Evolutionary conservation across 2,888 invertebrate genomes (phyloP), one percentile per base, ranked within the genome.

Genomic region (Achlya flavicornis): DNA sequence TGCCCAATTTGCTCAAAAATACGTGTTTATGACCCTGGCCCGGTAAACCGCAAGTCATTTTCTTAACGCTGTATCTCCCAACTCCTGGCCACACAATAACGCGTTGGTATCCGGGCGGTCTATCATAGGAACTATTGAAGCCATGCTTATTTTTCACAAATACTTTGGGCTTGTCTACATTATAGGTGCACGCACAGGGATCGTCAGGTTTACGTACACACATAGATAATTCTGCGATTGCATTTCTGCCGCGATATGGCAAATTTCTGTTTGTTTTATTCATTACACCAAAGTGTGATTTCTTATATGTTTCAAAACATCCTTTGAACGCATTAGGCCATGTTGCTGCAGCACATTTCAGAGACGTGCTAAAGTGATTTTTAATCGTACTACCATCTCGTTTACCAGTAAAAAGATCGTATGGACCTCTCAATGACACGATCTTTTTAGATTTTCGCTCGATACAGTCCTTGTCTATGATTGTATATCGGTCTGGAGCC

Each of bases 131-230:
- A 66, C 90, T 92, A 70, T 92, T 90, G 64, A 93, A 93, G 0
- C 84, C 87, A 7, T 70, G 63, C 62, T 74, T 84, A 68, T 86
- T 79, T 66, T 88, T 74, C 46, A 72, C 76, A 63, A 90, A 89
- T 3, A 72, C 70, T 62, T 70, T 84, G 0, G 78, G 77, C 35
- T 78, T 76, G 19, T 77, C 76, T 5, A 86, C 65, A 32, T 85
- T 78, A 68, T 95, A 94, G 63, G 85, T 77, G 12, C 0, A 91
- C 91, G 95, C 95, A 0, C 95, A 94, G 0, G 95, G 95, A 0
- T 93, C 92, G 0, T 84, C 74, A 0, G 94, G 90, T 61, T 90
- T 86, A 58, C 88, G 90, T 35, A 90, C 82, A 72, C 94, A 94
- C 83, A 94, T 87, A 1, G 92, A 82, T 14, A 94, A 65, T 71